Evolutionary conservation across 2,888 invertebrate genomes (phyloP), one percentile per base, ranked within the genome.

Genomic region (Baronia brevicornis): DNA sequence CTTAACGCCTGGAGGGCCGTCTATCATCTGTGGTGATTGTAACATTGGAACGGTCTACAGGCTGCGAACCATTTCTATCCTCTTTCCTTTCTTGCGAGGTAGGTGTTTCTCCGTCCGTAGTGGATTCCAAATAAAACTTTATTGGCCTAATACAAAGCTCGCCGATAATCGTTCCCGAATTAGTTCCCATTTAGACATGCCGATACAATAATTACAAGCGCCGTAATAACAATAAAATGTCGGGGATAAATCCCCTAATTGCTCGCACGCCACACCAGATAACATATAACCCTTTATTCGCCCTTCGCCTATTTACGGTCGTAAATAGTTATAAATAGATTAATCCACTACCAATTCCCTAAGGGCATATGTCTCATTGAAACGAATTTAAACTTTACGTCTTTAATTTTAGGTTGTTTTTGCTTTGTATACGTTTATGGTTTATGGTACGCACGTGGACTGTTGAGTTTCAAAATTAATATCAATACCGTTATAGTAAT

Each of bases 291-390:
- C 32, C 20, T 37, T 38, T 34, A 28, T 32, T 38, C 44, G 38
- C 34, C 44, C 48, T 44, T 44, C 41, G 46, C 44, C 52, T 49
- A 54, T 59, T 59, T 54, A 43, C 45, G 50, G 44, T 54, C 51
- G 46, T 59, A 35, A 35, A 34, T 27, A 27, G 27, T 36, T 36
- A 38, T 49, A 47, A 47, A 48, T 46, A 48, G 43, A 46, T 48
- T 43, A 46, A 21, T 14, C 5, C 9, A 19, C 23, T 10, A 9
- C 17, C 15, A 10, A 15, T 28, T 11, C 11, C 5, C 4, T 15
- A 24, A 20, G 1, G 19, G 2, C 10, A 5, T 5, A 20, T 8
- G 12, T 4, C 2, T n/a, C n/a, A 1, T 2, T 1, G n/a, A 2
- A 6, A 12, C 0, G 1, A 17, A 26, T 34, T 19, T 23, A 24